Percentiles rank a stretch among this genome's conserved stretches.
phyloP scores from a whole-genome alignment of 2,113 vertebrate genomes.

The Saguinus imperator region DNA sequence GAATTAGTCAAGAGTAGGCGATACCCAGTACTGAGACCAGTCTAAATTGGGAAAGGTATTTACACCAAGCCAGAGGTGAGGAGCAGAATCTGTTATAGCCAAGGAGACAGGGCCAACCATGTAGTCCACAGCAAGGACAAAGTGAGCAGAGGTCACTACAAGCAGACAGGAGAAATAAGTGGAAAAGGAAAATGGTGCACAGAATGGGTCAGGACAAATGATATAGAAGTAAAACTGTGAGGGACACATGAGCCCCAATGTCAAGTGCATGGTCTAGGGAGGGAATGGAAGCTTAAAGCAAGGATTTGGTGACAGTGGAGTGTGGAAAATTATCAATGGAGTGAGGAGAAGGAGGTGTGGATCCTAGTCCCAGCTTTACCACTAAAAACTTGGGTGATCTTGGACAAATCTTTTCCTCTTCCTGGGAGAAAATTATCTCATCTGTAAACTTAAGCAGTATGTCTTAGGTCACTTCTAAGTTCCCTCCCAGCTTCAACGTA shows the following conservation, averaged over 20 bases:
- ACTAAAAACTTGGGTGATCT: not conserved
- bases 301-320: not conserved
- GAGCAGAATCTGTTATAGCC: not conserved
- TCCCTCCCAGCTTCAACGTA: not conserved
- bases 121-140: not conserved
- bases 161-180: not conserved
- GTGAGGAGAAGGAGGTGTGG: not conserved
- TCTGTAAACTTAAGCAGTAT: not conserved
- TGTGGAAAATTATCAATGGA: not conserved
- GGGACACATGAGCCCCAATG: not conserved
- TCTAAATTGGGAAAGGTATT: not conserved
- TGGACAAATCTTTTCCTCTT: not conserved
- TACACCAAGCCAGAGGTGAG: not conserved
- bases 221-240: not conserved
- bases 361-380: not conserved
- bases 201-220: not conserved
- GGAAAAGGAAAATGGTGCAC: accelerated
- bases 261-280: not conserved
- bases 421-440: not conserved
- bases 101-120: not conserved
- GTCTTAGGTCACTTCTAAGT: not conserved
- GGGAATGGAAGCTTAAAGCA: not conserved
- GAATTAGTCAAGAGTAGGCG: not conserved
- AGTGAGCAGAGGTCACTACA: not conserved
- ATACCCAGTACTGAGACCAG: not conserved